Evolutionary conservation across 2,113 vertebrate species (phyloP).

Genomic region (Sus scrofa): DNA sequence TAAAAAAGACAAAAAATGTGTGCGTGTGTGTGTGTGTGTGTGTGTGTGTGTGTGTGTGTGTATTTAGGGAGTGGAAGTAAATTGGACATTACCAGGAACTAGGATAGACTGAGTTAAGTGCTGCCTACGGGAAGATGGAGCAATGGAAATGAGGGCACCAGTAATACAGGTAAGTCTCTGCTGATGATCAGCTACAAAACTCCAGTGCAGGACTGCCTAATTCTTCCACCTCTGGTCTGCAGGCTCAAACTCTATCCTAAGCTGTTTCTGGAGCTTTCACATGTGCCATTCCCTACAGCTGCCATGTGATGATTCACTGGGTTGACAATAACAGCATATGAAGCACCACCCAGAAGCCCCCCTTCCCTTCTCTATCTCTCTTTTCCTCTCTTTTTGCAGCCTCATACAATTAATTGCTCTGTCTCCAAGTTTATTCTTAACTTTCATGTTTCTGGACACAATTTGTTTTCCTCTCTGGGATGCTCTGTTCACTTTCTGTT

Average conservation of each 20-base stretch:
- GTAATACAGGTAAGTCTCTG: neutral
- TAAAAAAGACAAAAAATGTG: too few species aligned
- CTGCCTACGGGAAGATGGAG: neutral
- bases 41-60: too few species aligned
- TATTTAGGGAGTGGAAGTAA: neutral
- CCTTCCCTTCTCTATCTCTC: neutral
- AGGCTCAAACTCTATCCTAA: neutral
- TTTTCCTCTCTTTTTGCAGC: neutral
- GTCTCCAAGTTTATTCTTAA: neutral
- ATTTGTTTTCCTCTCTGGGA: neutral
- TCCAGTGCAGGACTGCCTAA: fast-evolving
- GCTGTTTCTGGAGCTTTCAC: neutral
- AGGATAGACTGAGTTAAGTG: neutral
- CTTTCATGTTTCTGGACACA: neutral
- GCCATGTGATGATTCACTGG: neutral
- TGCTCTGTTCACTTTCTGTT: neutral
- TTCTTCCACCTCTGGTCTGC: neutral
- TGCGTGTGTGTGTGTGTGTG: too few species aligned
- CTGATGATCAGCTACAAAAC: neutral
- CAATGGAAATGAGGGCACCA: neutral
- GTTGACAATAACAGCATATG: neutral
- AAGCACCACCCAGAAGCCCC: neutral
- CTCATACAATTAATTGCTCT: neutral
- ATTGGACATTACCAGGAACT: neutral
- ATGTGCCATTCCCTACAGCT: neutral